Conservation (phyloP, 2,797 vertebrate species). For the Leptoclinus maculatus region DNA sequence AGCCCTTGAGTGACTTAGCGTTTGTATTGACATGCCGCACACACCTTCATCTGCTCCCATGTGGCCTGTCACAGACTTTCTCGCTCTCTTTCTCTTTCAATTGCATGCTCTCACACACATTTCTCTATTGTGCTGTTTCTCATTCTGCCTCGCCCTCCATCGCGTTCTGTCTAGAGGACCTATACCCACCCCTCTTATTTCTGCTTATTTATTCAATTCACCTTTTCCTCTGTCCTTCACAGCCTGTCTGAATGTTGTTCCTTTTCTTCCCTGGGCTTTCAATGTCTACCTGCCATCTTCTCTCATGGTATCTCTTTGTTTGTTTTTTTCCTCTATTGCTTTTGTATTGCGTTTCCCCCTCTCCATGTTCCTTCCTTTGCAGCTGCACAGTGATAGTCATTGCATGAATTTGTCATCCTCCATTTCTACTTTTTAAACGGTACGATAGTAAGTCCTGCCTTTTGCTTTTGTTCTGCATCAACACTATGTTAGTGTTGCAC, state of each 20-base stretch:
- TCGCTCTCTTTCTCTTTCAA: conserved; percentile 14
- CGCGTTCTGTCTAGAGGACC: conserved; percentile 35
- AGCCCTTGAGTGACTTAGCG: conserved; percentile 64
- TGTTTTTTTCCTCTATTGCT: not conserved
- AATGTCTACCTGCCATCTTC: conserved; percentile 40
- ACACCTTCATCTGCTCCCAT: conserved; percentile 57
- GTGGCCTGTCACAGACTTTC: conserved; percentile 47
- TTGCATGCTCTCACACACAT: conserved; percentile 19
- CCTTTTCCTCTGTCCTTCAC: conserved; percentile 59
- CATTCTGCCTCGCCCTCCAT: conserved; percentile 35
- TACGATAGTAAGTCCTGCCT: not conserved
- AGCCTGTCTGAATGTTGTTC: conserved; percentile 20
- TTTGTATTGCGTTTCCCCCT: not conserved
- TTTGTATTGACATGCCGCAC: conserved; percentile 73
- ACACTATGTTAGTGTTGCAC: not conserved
- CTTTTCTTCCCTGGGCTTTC: conserved; percentile 43
- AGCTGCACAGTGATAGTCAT: not conserved
- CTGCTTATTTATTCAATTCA: conserved; percentile 56
- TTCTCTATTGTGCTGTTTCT: conserved; percentile 47
- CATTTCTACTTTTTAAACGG: not conserved
- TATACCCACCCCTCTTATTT: conserved; percentile 6
- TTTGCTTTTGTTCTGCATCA: conserved; percentile 3
- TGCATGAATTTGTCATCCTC: conserved; percentile 4
- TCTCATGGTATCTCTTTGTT: conserved; percentile 39
- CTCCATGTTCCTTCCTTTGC: not conserved